Conservation (phyloP, 2,797 vertebrate genomes). For the Artibeus lituratus region DNA sequence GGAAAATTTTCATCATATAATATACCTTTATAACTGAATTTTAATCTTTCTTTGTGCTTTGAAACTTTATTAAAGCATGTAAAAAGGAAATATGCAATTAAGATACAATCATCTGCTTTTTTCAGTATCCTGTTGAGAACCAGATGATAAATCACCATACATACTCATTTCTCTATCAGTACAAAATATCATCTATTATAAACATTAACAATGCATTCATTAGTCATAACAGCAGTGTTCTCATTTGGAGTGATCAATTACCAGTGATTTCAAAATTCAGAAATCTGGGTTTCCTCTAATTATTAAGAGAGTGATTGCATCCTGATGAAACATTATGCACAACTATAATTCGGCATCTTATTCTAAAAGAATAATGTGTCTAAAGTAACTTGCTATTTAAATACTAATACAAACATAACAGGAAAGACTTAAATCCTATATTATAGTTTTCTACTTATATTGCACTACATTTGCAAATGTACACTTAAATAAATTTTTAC, state of each 20-base stretch:
- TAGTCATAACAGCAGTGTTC: constrained; percentile 62
- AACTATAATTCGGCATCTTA: not conserved
- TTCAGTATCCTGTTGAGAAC: constrained; percentile 54
- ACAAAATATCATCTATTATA: constrained; percentile 49
- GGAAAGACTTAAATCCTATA: not conserved
- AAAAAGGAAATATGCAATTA: constrained; percentile 44
- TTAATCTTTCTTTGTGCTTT: not conserved
- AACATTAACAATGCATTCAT: constrained; percentile 66
- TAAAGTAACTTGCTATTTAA: constrained; percentile 29
- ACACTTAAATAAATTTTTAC: not conserved
- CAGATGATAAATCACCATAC: constrained; percentile 4
- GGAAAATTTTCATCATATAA: not conserved
- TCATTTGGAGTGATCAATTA: constrained; percentile 61
- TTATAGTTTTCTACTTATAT: not conserved
- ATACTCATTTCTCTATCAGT: constrained; percentile 59
- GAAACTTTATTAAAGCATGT: constrained; percentile 37
- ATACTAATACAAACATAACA: not conserved
- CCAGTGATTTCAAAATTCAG: constrained; percentile 68
- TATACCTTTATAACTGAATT: not conserved
- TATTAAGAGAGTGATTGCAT: constrained; percentile 45
- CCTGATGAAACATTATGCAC: not conserved
- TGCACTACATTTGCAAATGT: not conserved
- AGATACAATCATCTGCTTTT: constrained; percentile 36
- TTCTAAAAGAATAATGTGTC: not conserved
- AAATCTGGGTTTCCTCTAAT: constrained; percentile 41